Evolutionary conservation across 2,888 invertebrate genomes (phyloP).

Genomic region (Proisotoma minuta): DNA sequence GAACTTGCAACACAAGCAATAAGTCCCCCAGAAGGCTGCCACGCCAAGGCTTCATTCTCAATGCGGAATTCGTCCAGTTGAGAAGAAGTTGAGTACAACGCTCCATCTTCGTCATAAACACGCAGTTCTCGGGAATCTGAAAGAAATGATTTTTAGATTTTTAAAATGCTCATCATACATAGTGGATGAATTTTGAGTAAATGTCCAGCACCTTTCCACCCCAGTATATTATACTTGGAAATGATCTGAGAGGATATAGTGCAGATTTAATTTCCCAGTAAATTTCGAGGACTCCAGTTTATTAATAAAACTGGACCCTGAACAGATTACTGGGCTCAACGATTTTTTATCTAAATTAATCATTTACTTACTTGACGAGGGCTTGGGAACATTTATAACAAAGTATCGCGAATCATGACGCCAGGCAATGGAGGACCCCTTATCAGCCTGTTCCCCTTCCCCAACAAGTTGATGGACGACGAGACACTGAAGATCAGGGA

Average conservation of each 20-base stretch:
- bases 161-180: background rate
- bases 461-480: constrained; percentile 23
- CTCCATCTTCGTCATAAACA: constrained; percentile 41
- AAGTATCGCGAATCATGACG: constrained; percentile 42
- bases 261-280: constrained; percentile 45
- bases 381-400: constrained; percentile 30
- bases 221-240: constrained; percentile 41
- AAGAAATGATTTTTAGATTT: background rate
- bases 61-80: constrained; percentile 33
- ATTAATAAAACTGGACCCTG: constrained; percentile 9
- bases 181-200: background rate
- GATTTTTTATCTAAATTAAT: constrained; percentile 16
- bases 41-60: constrained; percentile 22
- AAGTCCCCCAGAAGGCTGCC: constrained; percentile 45
- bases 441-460: background rate
- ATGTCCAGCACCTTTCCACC: constrained; percentile 48
- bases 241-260: constrained; percentile 46
- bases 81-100: constrained; percentile 25
- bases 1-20: constrained; percentile 32
- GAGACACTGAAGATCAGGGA: constrained; percentile 41
- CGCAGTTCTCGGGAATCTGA: constrained; percentile 17
- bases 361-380: background rate
- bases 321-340: constrained; percentile 7
- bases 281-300: constrained; percentile 30
- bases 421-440: constrained; percentile 27